Conservation (phyloP, 2,888 invertebrate species). For the Platypus cylindrus region DNA sequence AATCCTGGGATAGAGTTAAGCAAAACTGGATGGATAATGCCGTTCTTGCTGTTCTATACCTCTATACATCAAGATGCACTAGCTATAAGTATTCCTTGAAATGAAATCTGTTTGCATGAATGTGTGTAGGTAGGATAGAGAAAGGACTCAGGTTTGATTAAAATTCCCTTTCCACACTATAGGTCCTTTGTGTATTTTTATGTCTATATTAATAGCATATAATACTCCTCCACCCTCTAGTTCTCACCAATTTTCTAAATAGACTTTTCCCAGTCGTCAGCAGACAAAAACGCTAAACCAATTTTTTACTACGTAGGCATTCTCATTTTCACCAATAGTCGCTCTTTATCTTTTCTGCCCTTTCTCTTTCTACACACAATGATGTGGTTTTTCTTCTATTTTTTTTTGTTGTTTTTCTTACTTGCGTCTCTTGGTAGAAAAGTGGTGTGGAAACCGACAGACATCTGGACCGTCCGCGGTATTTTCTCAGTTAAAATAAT, state of each 20-base stretch:
- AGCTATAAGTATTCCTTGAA: no score
- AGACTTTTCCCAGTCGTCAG: constrained; percentile 13
- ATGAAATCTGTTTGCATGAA: no score
- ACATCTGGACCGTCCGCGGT: constrained; percentile 28
- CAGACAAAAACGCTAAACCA: constrained; percentile 11
- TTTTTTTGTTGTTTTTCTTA: constrained; percentile 14
- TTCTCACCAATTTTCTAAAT: constrained; percentile 8
- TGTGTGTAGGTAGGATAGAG: no score
- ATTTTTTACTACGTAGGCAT: constrained; percentile 15
- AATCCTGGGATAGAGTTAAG: constrained; percentile 16
- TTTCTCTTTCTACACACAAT: constrained; percentile 7
- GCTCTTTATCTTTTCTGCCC: constrained; percentile 10
- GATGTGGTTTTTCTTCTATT: constrained; percentile 1
- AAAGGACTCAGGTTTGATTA: no score
- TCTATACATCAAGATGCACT: no score
- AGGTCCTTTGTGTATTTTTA: no score
- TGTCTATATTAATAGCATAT: no score
- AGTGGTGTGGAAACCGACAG: constrained; percentile 17
- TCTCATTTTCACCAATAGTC: constrained; percentile 13
- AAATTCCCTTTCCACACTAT: no score
- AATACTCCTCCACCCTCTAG: neutral
- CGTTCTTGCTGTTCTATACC: no score
- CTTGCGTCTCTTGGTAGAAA: constrained; percentile 16
- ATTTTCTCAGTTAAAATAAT: constrained; percentile 30
- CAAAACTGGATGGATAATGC: constrained; percentile 13